phyloP scores from a whole-genome alignment of 2,888 invertebrate genomes.

The Abrostola triplasia region DNA sequence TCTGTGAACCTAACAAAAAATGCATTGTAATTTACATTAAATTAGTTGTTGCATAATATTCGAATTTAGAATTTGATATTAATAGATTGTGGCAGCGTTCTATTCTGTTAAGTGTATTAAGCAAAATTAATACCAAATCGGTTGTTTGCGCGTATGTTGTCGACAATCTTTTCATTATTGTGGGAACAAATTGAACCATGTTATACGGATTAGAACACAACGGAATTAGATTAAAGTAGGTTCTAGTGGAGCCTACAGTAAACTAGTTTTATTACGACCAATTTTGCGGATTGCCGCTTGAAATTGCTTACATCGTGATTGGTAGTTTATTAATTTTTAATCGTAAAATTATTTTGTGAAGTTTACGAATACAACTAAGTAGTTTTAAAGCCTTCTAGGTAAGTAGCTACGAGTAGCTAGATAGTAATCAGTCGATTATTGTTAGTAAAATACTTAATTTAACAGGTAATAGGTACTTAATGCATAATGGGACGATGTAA shows the following conservation, averaged over 20 bases:
- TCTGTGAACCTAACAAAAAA: slow-evolving; percentile 57
- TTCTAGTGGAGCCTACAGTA: background rate
- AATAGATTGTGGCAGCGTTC: slow-evolving; percentile 52
- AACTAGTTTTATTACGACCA: slow-evolving; percentile 8
- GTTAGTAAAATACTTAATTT: no score
- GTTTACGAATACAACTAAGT: background rate
- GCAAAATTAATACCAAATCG: slow-evolving; percentile 39
- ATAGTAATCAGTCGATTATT: no score
- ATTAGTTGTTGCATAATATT: slow-evolving; percentile 63
- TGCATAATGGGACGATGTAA: background rate
- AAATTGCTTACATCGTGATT: slow-evolving; percentile 3
- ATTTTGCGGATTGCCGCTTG: slow-evolving; percentile 9
- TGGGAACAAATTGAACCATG: slow-evolving; percentile 17
- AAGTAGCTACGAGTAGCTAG: no score
- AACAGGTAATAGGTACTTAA: background rate
- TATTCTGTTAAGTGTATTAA: slow-evolving; percentile 32
- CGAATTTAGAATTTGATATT: slow-evolving; percentile 53
- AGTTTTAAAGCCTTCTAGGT: no score
- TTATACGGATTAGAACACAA: slow-evolving; percentile 12
- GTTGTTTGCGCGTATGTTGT: slow-evolving; percentile 23
- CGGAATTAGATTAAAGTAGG: slow-evolving; percentile 13
- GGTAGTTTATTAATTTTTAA: slow-evolving; percentile 7
- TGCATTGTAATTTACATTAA: slow-evolving; percentile 64
- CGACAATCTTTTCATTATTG: slow-evolving; percentile 17
- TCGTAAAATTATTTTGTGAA: slow-evolving; percentile 1